Evolutionary conservation across 2,113 vertebrate species (phyloP), one percentile per base, ranked within the genome.

Genomic region (Centropristis striata): DNA sequence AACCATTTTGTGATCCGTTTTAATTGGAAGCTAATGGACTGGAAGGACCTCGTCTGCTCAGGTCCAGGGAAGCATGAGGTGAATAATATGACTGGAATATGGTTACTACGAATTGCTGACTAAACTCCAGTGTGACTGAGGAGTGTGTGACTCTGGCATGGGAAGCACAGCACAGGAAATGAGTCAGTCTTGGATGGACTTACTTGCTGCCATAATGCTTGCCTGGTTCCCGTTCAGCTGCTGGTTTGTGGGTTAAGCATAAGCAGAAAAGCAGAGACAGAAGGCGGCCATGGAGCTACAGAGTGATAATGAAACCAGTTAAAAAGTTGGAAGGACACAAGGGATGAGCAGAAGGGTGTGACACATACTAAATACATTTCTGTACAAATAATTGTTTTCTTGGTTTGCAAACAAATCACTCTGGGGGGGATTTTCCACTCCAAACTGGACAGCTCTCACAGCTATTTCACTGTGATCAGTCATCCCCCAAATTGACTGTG

Each of bases 1-100:
- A 74, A 75, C 65, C 50, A 51, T 85, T 90, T 84, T 86, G 80
- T 70, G 75, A 85, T 55, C 39, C 10, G 1, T 90, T 92, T 91
- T 91, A 90, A 92, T 91, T 91, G 85, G 81, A 81, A 84, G 79
- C 61, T 88, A 91, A 91, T 87, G 85, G 84, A 86, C 82, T 85
- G 86, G 11, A 81, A 80, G 88, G 84, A 86, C 72, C 83, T 86
- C 80, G 79, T 83, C 82, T 88, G 90, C 77, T 87, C 54, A 66
- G 66, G 84, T 88, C 84, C 70, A 57, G 42, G 53, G 63, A 86
- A 80, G 70, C 81, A 77, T 79, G 87, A 86, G 85, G 68, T 82
- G 87, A 88, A 83, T 85, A 70, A 78, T 87, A 65, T n/a, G 61
- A 75, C 47, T 32, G 65, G 81, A 77, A 86, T 74, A 69, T 47